Conservation (phyloP, 2,113 vertebrate species). For the Gambusia holbrooki region DNA sequence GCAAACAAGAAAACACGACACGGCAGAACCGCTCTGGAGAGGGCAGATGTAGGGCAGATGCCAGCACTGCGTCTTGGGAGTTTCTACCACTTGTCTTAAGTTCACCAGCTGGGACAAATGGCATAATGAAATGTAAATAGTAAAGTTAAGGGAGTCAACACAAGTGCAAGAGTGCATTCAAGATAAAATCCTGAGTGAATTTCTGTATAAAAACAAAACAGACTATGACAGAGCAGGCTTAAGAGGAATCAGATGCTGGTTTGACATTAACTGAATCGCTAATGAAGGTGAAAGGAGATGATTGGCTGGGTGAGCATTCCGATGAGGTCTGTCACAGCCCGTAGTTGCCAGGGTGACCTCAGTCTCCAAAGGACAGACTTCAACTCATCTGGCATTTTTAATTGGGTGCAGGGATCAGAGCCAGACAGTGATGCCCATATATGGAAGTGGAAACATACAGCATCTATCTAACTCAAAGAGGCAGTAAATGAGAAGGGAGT, state of each 20-base stretch:
- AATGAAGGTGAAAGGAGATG: conserved; percentile 62
- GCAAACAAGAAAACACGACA: not conserved
- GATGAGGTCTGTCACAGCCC: conserved; percentile 38
- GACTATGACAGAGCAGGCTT: too few species aligned
- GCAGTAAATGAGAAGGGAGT: conserved; percentile 32
- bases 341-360: conserved; percentile 54
- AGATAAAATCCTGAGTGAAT: too few species aligned
- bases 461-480: conserved; percentile 57
- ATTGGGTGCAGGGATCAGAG: conserved; percentile 54
- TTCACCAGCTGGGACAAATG: conserved; percentile 42
- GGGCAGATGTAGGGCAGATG: conserved; percentile 21
- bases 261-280: conserved; percentile 63
- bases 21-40: not conserved
- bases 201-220: too few species aligned
- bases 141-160: conserved; percentile 6
- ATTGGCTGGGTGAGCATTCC: conserved; percentile 49
- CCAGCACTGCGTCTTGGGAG: conserved; percentile 24
- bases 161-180: not conserved
- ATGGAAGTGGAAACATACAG: conserved; percentile 30
- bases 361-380: conserved; percentile 56
- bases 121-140: conserved; percentile 5
- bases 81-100: not conserved
- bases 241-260: conserved; percentile 39
- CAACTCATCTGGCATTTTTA: conserved; percentile 62
- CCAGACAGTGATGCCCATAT: conserved; percentile 45